phyloP scores from a whole-genome alignment of 2,797 vertebrate genomes.

The Trematomus bernacchii region DNA sequence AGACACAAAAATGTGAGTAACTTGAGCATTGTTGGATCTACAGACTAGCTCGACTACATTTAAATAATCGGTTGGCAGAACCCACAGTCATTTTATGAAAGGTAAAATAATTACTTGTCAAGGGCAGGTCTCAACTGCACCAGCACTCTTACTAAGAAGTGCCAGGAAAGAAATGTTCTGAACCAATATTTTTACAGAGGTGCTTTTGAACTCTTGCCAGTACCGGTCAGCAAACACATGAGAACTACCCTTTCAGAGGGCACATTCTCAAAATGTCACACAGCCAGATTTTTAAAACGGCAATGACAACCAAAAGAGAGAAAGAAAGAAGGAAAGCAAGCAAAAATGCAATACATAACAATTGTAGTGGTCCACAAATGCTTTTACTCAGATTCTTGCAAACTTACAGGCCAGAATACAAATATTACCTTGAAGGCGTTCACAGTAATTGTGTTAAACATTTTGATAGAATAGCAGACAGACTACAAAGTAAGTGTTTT shows the following conservation, averaged over 20 bases:
- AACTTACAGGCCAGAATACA: conserved; percentile 7
- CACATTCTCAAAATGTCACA: conserved; percentile 28
- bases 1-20: not conserved
- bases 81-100: not conserved
- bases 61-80: not conserved
- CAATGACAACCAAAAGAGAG: not conserved
- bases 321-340: conserved; percentile 1
- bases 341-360: not conserved
- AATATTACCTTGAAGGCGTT: conserved; percentile 1
- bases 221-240: conserved; percentile 5
- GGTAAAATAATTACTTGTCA: not conserved
- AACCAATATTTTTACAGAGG: conserved; percentile 18
- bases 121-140: conserved; percentile 11
- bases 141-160: conserved; percentile 6
- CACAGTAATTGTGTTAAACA: conserved; percentile 15
- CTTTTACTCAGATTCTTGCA: conserved; percentile 19
- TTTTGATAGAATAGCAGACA: conserved; percentile 3
- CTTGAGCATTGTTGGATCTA: not conserved
- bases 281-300: conserved; percentile 16
- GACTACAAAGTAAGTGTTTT: conserved; percentile 17
- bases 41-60: not conserved
- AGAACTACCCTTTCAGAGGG: conserved; percentile 21
- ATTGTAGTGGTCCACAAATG: not conserved
- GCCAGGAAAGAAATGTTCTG: conserved; percentile 10
- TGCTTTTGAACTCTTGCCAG: conserved; percentile 34